A percentile compares a stretch with the other conserved stretches of the same genome.
phyloP scores from a whole-genome alignment of 2,113 vertebrate genomes.

The Megaceryle maxima region DNA sequence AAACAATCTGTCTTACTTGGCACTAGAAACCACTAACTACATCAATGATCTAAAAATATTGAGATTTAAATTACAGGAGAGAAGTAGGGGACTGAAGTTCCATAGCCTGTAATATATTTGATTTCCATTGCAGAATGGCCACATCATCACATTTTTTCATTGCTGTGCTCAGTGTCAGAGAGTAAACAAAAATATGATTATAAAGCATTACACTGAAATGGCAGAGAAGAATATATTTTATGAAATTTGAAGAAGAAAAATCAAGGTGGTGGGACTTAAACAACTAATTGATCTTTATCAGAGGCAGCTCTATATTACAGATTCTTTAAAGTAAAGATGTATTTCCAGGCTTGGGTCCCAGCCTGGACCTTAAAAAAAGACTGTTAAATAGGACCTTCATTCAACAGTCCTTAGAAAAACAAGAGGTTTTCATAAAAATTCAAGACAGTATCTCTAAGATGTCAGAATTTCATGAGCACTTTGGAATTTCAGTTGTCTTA shows the following conservation, averaged over 20 bases:
- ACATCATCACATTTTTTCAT: neutral
- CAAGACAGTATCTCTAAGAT: neutral
- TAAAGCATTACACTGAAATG: neutral
- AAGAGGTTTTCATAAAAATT: neutral
- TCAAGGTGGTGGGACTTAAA: neutral
- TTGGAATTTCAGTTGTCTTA: neutral
- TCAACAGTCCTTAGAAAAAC: neutral
- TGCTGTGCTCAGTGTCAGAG: neutral
- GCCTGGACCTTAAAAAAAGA: neutral
- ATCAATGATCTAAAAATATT: slow-evolving; percentile 54
- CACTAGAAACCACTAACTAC: slow-evolving; percentile 47
- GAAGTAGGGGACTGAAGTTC: neutral
- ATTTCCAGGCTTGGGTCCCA: neutral
- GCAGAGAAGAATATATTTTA: neutral
- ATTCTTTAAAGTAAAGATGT: neutral
- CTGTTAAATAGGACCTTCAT: neutral
- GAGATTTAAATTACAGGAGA: slow-evolving; percentile 28
- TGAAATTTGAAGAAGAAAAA: neutral
- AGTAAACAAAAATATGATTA: slow-evolving; percentile 15
- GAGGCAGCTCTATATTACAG: neutral
- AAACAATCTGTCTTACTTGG: slow-evolving; percentile 64
- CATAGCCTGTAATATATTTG: neutral
- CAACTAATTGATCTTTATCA: neutral
- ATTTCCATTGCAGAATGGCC: neutral
- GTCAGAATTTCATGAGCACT: neutral